Conservation (phyloP, 1,140 invertebrate species). For the Lamellibrachia luymesi region DNA sequence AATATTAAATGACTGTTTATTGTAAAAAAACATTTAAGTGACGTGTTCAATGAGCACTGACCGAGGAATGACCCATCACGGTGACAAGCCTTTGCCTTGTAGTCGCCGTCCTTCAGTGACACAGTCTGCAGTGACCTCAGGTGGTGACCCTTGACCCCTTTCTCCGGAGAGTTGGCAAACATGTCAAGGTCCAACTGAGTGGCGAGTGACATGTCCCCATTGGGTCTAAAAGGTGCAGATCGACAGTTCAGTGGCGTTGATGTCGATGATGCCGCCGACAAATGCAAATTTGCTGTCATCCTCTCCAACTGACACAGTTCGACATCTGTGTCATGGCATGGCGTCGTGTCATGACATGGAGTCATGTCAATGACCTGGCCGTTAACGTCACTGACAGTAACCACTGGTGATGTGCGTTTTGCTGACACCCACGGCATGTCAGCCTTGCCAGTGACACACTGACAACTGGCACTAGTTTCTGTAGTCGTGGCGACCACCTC, state of each 20-base stretch:
- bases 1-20: too few relatives aligned
- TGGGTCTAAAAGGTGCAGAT: background rate
- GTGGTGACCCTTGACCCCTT: background rate
- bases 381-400: background rate
- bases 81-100: slow-evolving; percentile 41
- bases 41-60: slow-evolving; percentile 24
- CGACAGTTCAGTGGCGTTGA: background rate
- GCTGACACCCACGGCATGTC: background rate
- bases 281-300: background rate
- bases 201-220: background rate
- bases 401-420: background rate
- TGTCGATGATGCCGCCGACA: background rate
- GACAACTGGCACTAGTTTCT: background rate
- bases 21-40: background rate
- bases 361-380: background rate
- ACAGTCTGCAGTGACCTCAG: slow-evolving; percentile 8
- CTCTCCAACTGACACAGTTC: background rate
- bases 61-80: slow-evolving; percentile 43
- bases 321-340: background rate
- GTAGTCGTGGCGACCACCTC: background rate
- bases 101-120: slow-evolving; percentile 38
- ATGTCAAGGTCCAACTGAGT: background rate
- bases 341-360: background rate
- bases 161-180: background rate
- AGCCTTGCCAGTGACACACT: background rate